phyloP scores from a whole-genome alignment of 2,113 vertebrate genomes.

The Lagopus muta region DNA sequence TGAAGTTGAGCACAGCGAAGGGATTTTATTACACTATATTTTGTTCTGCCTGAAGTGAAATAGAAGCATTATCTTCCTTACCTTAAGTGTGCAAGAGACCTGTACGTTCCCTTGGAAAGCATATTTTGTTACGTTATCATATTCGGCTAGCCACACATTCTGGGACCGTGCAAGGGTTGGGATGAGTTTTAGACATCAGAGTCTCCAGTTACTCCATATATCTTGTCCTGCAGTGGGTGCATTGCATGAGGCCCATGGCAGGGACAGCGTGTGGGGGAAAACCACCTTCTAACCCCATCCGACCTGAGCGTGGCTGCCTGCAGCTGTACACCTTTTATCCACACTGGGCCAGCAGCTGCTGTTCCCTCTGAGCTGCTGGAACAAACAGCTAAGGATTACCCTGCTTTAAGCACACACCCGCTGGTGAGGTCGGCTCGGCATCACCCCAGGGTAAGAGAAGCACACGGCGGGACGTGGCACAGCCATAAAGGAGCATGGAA shows the following conservation, averaged over 20 bases:
- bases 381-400: conserved; percentile 19
- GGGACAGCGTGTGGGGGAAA: rapidly evolving
- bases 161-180: neutral
- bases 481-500: neutral
- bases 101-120: rapidly evolving
- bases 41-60: neutral
- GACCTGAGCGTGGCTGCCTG: neutral
- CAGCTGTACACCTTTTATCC: neutral
- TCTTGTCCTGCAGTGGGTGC: rapidly evolving
- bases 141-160: neutral
- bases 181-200: rapidly evolving
- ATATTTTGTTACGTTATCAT: neutral
- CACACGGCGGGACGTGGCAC: neutral
- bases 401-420: neutral
- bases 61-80: rapidly evolving
- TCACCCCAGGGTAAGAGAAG: neutral
- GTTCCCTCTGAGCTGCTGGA: neutral
- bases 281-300: rapidly evolving
- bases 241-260: neutral
- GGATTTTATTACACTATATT: neutral
- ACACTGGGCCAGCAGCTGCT: neutral
- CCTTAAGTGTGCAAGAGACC: rapidly evolving
- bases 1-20: neutral
- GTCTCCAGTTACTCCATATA: neutral
- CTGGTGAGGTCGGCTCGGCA: rapidly evolving